Base-by-base conservation (phyloP, 2,888 invertebrate species). In the Ditylenchus weischeri region DNA sequence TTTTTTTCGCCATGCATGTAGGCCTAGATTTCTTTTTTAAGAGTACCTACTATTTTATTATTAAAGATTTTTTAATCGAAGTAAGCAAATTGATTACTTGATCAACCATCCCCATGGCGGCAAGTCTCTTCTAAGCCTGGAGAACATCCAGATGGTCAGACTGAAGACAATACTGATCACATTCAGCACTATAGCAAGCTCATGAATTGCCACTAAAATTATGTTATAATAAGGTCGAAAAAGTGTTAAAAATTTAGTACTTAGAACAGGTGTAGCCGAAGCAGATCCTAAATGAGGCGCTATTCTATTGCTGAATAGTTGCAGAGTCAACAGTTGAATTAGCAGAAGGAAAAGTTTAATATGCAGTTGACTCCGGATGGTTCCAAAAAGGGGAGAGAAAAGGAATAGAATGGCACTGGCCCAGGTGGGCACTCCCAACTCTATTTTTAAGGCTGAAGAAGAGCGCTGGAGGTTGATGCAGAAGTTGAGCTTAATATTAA, bases 381-480 rank as follows among this genome's bases (percentile, higher is more conserved):
- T 69, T 48, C 80, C 81, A 47, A 81, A 69, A 62, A 81, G 76
- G 18, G 81, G 79, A 38, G 81, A 72, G 43, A 80, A 73, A 18
- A 81, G 71, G 72, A 81, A 80, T 35, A 81, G 69, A 11, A 81
- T 70, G 51, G 79, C 74, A 43, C 73, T 73, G 51, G 77, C 75
- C 72, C 78, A 75, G 35, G 76, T 72, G 43, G 79, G 78, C n/a
- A 79, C 75, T 8, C 77, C 72, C 43, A 81, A 64, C 57, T 81
- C 81, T 54, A 79, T 75, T 62, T 77, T 75, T 50, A 81, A 68
- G 4, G 81, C 72, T 10, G 76, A 75, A 4, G 77, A 74, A n/a
- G 78, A 76, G 48, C 81, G 72, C 64, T 81, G 80, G 57, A 81
- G 71, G 57, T 81, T 81, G 60, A 81, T 72, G 65, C 81, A 81